Evolutionary conservation across 2,797 vertebrate species (phyloP).

Genomic region (Sebastes kiyomatsui): DNA sequence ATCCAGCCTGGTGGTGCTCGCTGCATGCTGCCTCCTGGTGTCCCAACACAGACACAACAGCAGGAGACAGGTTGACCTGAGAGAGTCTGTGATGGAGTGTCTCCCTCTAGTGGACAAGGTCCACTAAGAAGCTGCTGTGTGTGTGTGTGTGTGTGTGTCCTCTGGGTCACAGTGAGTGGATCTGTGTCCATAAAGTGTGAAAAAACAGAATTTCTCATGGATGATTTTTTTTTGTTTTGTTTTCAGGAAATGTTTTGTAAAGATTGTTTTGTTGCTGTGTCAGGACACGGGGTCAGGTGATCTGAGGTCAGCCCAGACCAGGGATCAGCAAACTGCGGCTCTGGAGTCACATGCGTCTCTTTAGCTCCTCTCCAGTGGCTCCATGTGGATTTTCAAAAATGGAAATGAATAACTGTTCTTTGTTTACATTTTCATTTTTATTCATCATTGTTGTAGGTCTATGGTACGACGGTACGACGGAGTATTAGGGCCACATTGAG

Average conservation of each 20-base stretch:
- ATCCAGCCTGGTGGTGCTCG: not conserved
- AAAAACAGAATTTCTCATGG: not conserved
- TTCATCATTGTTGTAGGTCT: too few relatives aligned
- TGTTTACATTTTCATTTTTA: too few relatives aligned
- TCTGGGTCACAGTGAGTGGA: not conserved
- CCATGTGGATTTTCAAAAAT: too few relatives aligned
- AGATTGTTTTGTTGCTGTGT: too few relatives aligned
- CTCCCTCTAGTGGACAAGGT: slow-evolving; percentile 67
- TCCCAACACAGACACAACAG: not conserved
- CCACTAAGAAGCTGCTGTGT: not conserved
- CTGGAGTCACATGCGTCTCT: too few relatives aligned
- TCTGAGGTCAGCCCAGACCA: too few relatives aligned
- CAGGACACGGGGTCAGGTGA: too few relatives aligned
- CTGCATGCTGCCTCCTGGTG: slow-evolving; percentile 60
- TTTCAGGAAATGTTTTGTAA: too few relatives aligned
- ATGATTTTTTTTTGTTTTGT: not conserved
- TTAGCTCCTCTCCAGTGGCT: too few relatives aligned
- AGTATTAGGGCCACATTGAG: too few relatives aligned
- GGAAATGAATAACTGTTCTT: too few relatives aligned
- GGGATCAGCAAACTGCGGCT: fast-evolving
- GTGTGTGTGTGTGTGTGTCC: not conserved
- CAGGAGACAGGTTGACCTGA: not conserved
- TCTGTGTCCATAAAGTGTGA: not conserved
- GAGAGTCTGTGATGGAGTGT: slow-evolving; percentile 50
- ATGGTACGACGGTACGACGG: too few relatives aligned